phyloP scores from a whole-genome alignment of 2,888 invertebrate genomes.

The Patella ulyssiponensis region DNA sequence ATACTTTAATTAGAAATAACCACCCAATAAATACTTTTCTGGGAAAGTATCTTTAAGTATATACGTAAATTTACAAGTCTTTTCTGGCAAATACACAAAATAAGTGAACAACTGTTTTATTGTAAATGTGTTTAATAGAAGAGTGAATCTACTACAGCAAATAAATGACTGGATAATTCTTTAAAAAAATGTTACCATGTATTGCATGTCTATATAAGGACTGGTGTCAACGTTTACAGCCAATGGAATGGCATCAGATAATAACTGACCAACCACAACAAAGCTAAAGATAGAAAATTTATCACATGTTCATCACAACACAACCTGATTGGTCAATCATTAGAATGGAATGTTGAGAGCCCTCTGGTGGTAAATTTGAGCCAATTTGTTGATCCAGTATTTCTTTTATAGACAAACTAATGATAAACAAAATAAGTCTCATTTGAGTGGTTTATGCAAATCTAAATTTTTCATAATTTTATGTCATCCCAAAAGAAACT shows the following conservation, averaged over 20 bases:
- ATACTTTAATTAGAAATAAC: too few relatives aligned
- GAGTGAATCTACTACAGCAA: constrained; percentile 9
- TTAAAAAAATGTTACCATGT: neutral
- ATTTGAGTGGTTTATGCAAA: too few relatives aligned
- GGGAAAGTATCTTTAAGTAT: too few relatives aligned
- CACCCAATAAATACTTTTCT: too few relatives aligned
- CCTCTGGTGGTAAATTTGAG: constrained; percentile 1
- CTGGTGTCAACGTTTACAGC: constrained; percentile 2
- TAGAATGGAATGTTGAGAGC: constrained; percentile 11
- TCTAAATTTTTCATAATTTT: too few relatives aligned
- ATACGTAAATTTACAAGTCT: too few relatives aligned
- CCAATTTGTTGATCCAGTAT: neutral
- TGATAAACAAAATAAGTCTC: neutral
- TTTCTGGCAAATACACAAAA: too few relatives aligned
- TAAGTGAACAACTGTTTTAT: neutral
- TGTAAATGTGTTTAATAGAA: constrained; percentile 12
- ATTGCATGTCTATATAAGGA: neutral
- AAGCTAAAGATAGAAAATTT: constrained; percentile 7
- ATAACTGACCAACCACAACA: neutral
- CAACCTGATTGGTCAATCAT: constrained; percentile 12
- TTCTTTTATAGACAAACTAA: neutral
- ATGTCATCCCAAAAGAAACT: too few relatives aligned
- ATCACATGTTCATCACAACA: constrained; percentile 12
- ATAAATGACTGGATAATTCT: neutral
- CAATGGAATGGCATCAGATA: constrained; percentile 4